A percentile compares a stretch with the other conserved stretches of the same genome.
These are phyloP conservation scores for Plodia interpunctella DNA, from an alignment of 1,140 invertebrate genomes.

Conservation along the genomic window DNA sequence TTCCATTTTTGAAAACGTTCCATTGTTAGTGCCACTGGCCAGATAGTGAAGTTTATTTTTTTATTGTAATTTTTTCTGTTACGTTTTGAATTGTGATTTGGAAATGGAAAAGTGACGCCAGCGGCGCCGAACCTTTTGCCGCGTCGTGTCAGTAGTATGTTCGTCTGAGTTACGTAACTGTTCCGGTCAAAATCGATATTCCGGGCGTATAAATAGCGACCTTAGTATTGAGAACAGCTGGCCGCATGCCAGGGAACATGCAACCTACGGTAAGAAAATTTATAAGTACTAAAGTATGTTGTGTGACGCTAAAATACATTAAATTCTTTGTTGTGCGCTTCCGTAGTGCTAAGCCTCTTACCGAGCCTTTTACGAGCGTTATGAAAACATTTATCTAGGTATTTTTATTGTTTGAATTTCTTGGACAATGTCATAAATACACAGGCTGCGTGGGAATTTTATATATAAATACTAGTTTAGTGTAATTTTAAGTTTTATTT, in stretches of 20 bases:
- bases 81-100: constrained; percentile 13
- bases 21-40: neutral
- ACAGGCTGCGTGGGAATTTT: too few species aligned
- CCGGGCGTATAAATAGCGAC: constrained; percentile 66
- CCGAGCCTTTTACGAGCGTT: too few species aligned
- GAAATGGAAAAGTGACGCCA: constrained; percentile 22
- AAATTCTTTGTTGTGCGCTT: too few species aligned
- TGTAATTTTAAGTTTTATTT: too few species aligned
- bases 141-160: constrained; percentile 36
- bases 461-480: too few species aligned
- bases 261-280: constrained; percentile 56
- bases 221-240: constrained; percentile 63
- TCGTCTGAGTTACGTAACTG: constrained; percentile 54
- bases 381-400: too few species aligned
- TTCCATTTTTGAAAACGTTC: constrained; percentile 39
- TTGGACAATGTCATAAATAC: too few species aligned
- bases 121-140: constrained; percentile 45
- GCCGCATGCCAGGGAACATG: constrained; percentile 56
- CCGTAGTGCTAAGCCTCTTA: too few species aligned
- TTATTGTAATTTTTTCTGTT: constrained; percentile 15
- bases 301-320: neutral
- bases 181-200: constrained; percentile 70
- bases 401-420: too few species aligned
- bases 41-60: constrained; percentile 26
- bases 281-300: neutral